These are phyloP conservation scores for Scaptomyza hsui DNA, from an alignment of 1,140 invertebrate genomes.

Conservation along the genomic window DNA sequence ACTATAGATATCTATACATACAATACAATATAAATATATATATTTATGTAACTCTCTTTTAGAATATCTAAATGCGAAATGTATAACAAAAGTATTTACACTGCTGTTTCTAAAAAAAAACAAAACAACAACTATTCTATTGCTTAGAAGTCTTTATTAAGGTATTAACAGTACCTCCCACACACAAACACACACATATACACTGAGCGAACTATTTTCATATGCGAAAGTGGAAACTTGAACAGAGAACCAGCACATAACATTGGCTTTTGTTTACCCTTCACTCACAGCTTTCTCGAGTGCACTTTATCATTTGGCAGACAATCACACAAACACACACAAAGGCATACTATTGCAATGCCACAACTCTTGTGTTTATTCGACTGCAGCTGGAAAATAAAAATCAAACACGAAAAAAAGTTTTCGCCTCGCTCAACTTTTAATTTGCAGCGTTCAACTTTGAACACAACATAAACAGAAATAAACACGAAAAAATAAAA, in stretches of 20 bases:
- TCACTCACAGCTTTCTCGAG: constrained; percentile 41
- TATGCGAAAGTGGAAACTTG: constrained; percentile 37
- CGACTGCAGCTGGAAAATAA: constrained; percentile 19
- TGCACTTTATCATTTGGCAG: constrained; percentile 69
- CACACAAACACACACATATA: constrained; percentile 10
- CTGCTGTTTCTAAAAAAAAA: constrained; percentile 7
- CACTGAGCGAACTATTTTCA: constrained; percentile 51
- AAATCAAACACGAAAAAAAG: constrained; percentile 13
- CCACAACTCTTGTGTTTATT: constrained; percentile 21
- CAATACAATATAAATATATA: constrained; percentile 21
- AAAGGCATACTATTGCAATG: neutral
- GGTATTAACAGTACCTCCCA: constrained; percentile 30
- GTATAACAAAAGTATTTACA: constrained; percentile 44
- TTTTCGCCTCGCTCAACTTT: constrained; percentile 54
- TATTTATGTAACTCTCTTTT: constrained; percentile 46
- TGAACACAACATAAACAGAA: constrained; percentile 15
- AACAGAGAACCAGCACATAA: constrained; percentile 11
- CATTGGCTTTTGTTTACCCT: constrained; percentile 26
- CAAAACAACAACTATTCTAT: constrained; percentile 33
- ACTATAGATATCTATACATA: constrained; percentile 23
- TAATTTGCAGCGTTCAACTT: constrained; percentile 59
- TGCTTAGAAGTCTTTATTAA: constrained; percentile 46
- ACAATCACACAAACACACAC: constrained; percentile 37
- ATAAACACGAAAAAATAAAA: constrained; percentile 16
- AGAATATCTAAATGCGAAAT: constrained; percentile 19